Evolutionary conservation across 2,888 invertebrate species (phyloP), one percentile per base, ranked within the genome.

Genomic region (Altica lythri): DNA sequence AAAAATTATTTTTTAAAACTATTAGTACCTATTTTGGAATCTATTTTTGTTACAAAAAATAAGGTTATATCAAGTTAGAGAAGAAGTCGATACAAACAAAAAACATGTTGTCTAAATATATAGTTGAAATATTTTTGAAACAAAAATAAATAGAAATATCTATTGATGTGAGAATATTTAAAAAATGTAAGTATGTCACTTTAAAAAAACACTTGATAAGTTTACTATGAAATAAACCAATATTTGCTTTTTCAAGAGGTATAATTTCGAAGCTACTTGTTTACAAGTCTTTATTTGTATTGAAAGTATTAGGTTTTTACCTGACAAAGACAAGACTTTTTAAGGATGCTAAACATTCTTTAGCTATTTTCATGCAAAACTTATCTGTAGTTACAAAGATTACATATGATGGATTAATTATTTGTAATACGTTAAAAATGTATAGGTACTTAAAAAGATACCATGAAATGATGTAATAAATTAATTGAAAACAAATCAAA

Each of bases 91-190:
- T n/a, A n/a, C n/a, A n/a, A n/a, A n/a, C n/a, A n/a, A n/a, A n/a
- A n/a, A n/a, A n/a, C n/a, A n/a, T n/a, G n/a, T n/a, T 52, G 40
- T 51, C 37, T 40, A 45, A 48, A 58, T 52, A 55, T 47, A 25
- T 35, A 55, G 47, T 45, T 52, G n/a, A n/a, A n/a, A n/a, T n/a
- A n/a, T n/a, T n/a, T n/a, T n/a, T n/a, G n/a, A n/a, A n/a, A n/a
- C n/a, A n/a, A n/a, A n/a, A n/a, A n/a, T n/a, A 47, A 55, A 58
- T 54, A 43, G 55, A 55, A 55, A 49, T 45, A 44, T 45, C 40
- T 58, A 25, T 48, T 19, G 44, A 16, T 55, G 58, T 58, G 58
- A 52, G 58, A 57, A 57, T 51, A n/a, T n/a, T 51, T 51, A 42
- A 51, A 49, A 54, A 55, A 53, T 43, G 50, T 44, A 18, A 17